Evolutionary conservation across 2,888 invertebrate genomes (phyloP), one percentile per base, ranked within the genome.

Genomic region (Thymelicus acteon): DNA sequence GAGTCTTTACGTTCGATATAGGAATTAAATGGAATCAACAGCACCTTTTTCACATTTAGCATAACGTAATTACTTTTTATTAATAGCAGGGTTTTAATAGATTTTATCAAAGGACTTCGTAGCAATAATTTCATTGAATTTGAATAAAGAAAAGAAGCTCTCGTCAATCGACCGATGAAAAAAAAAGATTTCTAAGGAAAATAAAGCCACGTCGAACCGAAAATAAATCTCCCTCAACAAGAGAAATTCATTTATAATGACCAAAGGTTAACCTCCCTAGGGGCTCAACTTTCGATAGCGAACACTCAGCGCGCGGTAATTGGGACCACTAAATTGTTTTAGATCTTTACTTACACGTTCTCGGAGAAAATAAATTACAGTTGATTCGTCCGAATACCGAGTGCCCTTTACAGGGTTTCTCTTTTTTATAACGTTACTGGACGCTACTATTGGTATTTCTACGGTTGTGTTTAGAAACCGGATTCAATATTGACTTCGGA

Each of bases 281-380:
- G 72, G 52, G 63, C 65, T 72, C 67, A 72, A 69, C 71, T 68
- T 72, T 71, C 73, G 65, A 72, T 67, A 73, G 48, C 52, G 67
- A 69, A 73, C 73, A 72, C 76, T 75, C 73, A 77, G 78, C 76
- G 76, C 75, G 73, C 75, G 70, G 78, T 86, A 85, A 87, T 85
- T 83, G 84, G 80, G 81, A 80, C 82, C 85, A 81, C 80, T 83
- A 84, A 86, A 87, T 87, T 86, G 85, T 83, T 84, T 85, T 82
- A 85, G 83, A 83, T 82, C 81, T 82, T 31, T 80, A 80, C 83
- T 87, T 85, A 84, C 85, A 82, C 80, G 82, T 84, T 81, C 80
- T 78, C 76, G 77, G 75, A 79, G 80, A 79, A 87, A 86, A 88
- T 87, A 85, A 85, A 88, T 87, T 85, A 85, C 85, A 76, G 72